phyloP scores from a whole-genome alignment of 2,797 vertebrate genomes.

The Lithobates pipiens region DNA sequence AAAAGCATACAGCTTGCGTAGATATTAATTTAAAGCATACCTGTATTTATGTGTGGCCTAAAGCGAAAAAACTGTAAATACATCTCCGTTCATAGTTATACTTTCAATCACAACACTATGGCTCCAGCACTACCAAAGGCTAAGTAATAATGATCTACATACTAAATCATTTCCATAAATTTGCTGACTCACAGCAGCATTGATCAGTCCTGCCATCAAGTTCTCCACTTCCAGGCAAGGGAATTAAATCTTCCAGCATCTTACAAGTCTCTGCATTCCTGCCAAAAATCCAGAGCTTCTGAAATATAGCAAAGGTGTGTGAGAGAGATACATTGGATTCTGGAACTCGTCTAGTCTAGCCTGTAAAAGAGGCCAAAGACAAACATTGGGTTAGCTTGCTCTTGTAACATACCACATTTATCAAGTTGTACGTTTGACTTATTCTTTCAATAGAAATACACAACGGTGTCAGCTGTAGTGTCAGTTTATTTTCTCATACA shows the following conservation, averaged over 20 bases:
- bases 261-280: slow-evolving; percentile 20
- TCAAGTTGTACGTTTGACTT: not conserved
- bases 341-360: not conserved
- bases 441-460: not conserved
- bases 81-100: slow-evolving; percentile 3
- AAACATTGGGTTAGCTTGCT: not conserved
- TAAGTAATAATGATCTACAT: slow-evolving; percentile 46
- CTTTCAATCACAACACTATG: slow-evolving; percentile 24
- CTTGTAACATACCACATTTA: not conserved
- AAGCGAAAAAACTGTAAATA: slow-evolving; percentile 35
- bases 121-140: slow-evolving; percentile 31
- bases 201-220: slow-evolving; percentile 45
- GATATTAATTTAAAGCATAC: slow-evolving; percentile 14
- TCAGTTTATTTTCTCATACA: not conserved
- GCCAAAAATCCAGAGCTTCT: slow-evolving; percentile 43
- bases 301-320: slow-evolving; percentile 43
- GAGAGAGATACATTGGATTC: not conserved
- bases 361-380: not conserved
- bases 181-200: slow-evolving; percentile 56
- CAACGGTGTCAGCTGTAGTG: not conserved
- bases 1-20: not conserved
- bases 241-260: slow-evolving; percentile 54
- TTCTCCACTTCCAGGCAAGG: slow-evolving; percentile 48
- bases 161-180: slow-evolving; percentile 52
- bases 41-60: slow-evolving; percentile 22